Percentiles rank a stretch among this genome's conserved stretches.
These are phyloP conservation scores for Crenuchus spilurus DNA, from an alignment of 2,797 vertebrate species.

Conservation along the genomic window DNA sequence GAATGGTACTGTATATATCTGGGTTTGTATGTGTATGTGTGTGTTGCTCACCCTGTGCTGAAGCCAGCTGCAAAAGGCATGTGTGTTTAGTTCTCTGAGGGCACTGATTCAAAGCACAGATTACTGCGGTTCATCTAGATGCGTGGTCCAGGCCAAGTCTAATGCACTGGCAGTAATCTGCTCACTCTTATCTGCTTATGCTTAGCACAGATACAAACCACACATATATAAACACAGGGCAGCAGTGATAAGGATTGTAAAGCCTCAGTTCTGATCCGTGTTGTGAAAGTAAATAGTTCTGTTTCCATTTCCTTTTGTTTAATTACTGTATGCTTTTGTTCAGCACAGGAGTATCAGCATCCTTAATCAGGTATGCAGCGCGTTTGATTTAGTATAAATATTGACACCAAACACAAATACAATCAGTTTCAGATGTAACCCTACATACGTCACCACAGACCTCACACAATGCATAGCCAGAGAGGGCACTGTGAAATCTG, in stretches of 20 bases:
- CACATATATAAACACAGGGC: slow-evolving; percentile 24
- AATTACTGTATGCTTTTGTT: too few relatives aligned
- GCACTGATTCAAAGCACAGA: slow-evolving; percentile 43
- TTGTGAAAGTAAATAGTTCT: background rate
- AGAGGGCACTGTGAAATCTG: background rate
- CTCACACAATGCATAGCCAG: background rate
- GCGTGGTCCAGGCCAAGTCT: slow-evolving; percentile 24
- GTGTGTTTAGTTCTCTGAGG: slow-evolving; percentile 3
- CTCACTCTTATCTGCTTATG: slow-evolving; percentile 34
- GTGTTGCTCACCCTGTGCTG: background rate
- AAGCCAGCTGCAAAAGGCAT: background rate
- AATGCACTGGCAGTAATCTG: slow-evolving; percentile 41
- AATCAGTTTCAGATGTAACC: too few relatives aligned
- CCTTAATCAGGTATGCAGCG: too few relatives aligned
- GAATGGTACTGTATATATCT: too few relatives aligned
- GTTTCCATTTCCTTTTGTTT: too few relatives aligned
- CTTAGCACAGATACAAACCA: slow-evolving; percentile 20
- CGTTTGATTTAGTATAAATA: too few relatives aligned
- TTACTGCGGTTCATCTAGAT: slow-evolving; percentile 31
- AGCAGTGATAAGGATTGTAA: background rate
- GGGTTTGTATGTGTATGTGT: too few relatives aligned
- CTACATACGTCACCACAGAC: too few relatives aligned
- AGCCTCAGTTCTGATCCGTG: background rate
- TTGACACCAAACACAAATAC: too few relatives aligned
- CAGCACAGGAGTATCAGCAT: too few relatives aligned